These are phyloP conservation scores for Malacosoma neustria DNA, from an alignment of 2,888 invertebrate genomes.

Conservation along the genomic window DNA sequence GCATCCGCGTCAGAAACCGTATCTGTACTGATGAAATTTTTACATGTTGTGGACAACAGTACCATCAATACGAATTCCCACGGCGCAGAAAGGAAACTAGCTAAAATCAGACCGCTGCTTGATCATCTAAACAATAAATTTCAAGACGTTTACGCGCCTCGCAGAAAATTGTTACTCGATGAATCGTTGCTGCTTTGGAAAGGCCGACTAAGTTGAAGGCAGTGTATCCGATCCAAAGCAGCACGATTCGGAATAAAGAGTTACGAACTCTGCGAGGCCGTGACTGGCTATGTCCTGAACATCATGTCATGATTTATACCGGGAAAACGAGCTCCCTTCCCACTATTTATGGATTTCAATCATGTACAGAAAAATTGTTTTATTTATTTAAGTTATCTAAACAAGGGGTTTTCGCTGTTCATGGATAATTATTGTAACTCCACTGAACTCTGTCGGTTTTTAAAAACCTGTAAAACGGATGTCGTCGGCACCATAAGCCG, in stretches of 20 bases:
- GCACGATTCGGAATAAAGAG: conserved; percentile 11
- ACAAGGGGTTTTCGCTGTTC: too few species aligned
- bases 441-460: conserved; percentile 7
- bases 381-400: conserved; percentile 6
- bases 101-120: too few species aligned
- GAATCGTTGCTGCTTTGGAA: conserved; percentile 16
- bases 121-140: too few species aligned
- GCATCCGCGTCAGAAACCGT: too few species aligned
- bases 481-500: conserved; percentile 10
- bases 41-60: too few species aligned
- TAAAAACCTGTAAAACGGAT: conserved; percentile 11
- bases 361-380: too few species aligned
- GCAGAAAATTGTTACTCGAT: too few species aligned
- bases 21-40: too few species aligned
- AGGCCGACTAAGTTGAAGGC: conserved; percentile 9
- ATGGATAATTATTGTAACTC: conserved; percentile 9
- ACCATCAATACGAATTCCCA: too few species aligned
- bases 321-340: conserved; percentile 2
- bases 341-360: conserved; percentile 4
- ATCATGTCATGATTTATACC: conserved; percentile 11
- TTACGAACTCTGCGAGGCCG: conserved; percentile 11
- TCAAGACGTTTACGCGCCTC: too few species aligned
- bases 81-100: too few species aligned
- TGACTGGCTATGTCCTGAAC: conserved; percentile 13
- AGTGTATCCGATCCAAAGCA: conserved; percentile 11